Evolutionary conservation across 92 coral and sea anemone genomes (phyloP).

Genomic region (Chrysogorgia sp.): DNA sequence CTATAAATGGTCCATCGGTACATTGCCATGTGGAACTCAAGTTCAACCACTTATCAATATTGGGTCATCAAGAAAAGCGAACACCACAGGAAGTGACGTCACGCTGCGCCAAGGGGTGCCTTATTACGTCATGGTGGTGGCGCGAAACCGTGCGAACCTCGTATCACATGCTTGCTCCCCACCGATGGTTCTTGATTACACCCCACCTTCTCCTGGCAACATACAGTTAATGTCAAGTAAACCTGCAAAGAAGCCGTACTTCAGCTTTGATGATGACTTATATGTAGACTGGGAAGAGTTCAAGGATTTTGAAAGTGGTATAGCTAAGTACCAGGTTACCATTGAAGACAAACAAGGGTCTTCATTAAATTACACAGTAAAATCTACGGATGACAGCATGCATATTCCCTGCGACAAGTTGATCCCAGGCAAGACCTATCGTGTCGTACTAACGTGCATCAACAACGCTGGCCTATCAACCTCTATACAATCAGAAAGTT

Average conservation of each 20-base stretch:
- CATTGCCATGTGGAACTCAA: conserved; percentile 86
- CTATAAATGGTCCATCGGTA: conserved; percentile 96
- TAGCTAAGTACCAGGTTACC: conserved; percentile 63
- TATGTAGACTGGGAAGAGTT: conserved; percentile 68
- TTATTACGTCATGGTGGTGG: conserved; percentile 80
- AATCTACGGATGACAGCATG: conserved; percentile 28
- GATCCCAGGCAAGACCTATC: conserved; percentile 47
- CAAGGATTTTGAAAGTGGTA: conserved; percentile 76
- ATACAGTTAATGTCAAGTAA: conserved; percentile 52
- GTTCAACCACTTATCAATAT: conserved; percentile 86
- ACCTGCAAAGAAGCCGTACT: conserved; percentile 32
- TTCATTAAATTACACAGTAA: conserved; percentile 18
- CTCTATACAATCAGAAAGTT: conserved; percentile 51
- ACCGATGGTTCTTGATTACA: conserved; percentile 72
- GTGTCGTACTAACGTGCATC: conserved; percentile 58
- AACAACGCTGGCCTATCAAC: conserved; percentile 79
- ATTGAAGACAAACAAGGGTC: conserved; percentile 23
- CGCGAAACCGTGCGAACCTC: conserved; percentile 85
- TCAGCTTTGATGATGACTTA: conserved; percentile 27
- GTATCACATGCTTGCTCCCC: conserved; percentile 87
- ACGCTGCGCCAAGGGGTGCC: conserved; percentile 64
- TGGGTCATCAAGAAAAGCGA: conserved; percentile 71
- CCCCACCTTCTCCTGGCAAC: conserved; percentile 72
- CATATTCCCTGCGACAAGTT: conserved; percentile 45
- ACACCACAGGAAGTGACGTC: conserved; percentile 70